Conservation (phyloP, 2,888 invertebrate species). For the Campopleginae sp. region DNA sequence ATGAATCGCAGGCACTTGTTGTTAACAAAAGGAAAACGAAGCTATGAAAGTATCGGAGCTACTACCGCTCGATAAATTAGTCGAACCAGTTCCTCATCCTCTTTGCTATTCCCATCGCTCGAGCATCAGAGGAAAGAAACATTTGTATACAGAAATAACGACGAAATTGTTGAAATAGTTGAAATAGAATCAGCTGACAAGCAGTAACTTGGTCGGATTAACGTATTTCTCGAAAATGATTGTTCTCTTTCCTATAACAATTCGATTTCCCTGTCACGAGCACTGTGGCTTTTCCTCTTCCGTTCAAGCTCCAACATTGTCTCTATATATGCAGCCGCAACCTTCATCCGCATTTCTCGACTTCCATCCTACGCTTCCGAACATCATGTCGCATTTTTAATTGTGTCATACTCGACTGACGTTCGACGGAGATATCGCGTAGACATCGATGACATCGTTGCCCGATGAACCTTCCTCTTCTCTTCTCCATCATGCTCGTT, state of each 20-base stretch:
- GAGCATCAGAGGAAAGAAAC: constrained; percentile 13
- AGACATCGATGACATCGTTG: constrained; percentile 42
- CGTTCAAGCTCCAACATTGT: constrained; percentile 20
- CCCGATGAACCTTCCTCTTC: constrained; percentile 42
- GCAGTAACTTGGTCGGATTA: not conserved
- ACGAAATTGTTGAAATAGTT: not conserved
- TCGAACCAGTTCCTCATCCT: constrained; percentile 12
- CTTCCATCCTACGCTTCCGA: constrained; percentile 29
- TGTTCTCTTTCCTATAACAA: constrained; percentile 50
- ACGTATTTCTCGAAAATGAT: constrained; percentile 34
- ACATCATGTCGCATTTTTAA: constrained; percentile 61
- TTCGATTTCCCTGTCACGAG: constrained; percentile 58
- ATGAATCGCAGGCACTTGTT: not conserved
- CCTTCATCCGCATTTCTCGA: constrained; percentile 30
- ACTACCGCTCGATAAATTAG: not conserved
- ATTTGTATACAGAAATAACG: constrained; percentile 22
- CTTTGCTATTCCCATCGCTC: not conserved
- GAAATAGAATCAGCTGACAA: not conserved
- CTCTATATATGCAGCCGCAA: not conserved
- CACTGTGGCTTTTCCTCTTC: constrained; percentile 58
- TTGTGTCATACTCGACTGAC: constrained; percentile 53
- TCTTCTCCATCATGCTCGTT: constrained; percentile 25
- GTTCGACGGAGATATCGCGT: constrained; percentile 36
- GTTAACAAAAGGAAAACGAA: constrained; percentile 22
- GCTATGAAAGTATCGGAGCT: not conserved